Evolutionary conservation across 2,113 vertebrate species (phyloP).

Genomic region (Rana temporaria): DNA sequence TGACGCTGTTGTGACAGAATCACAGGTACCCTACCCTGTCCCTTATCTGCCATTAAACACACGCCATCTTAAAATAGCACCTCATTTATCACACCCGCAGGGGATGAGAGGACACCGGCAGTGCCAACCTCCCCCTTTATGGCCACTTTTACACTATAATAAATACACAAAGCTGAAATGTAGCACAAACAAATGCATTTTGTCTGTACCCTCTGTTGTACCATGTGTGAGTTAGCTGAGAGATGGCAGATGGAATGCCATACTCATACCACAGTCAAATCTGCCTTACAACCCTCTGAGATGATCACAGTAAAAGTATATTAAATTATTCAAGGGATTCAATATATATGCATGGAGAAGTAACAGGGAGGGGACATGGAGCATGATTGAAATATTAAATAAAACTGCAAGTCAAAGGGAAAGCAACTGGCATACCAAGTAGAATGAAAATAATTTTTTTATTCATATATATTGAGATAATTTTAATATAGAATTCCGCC

Average conservation of each 20-base stretch:
- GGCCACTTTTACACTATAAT: background rate
- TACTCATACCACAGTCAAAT: background rate
- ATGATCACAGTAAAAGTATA: background rate
- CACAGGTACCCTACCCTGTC: conserved; percentile 1
- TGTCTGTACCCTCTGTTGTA: background rate
- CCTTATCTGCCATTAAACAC: conserved; percentile 37
- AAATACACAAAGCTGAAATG: background rate
- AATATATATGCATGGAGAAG: background rate
- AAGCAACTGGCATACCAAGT: background rate
- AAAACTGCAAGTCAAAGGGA: background rate
- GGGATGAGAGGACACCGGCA: background rate
- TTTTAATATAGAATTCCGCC: too few relatives aligned
- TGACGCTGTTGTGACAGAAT: conserved; percentile 36
- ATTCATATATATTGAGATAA: too few relatives aligned
- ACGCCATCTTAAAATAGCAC: conserved; percentile 36
- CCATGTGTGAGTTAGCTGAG: background rate
- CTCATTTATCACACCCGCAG: conserved; percentile 39
- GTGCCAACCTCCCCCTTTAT: background rate
- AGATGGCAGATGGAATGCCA: background rate
- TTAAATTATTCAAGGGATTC: background rate
- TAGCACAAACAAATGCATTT: background rate
- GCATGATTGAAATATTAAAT: background rate
- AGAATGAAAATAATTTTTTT: too few relatives aligned
- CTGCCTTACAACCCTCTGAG: background rate
- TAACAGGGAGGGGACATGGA: background rate